Evolutionary conservation across 2,888 invertebrate species (phyloP).

Genomic region (Luperina nickerlii): DNA sequence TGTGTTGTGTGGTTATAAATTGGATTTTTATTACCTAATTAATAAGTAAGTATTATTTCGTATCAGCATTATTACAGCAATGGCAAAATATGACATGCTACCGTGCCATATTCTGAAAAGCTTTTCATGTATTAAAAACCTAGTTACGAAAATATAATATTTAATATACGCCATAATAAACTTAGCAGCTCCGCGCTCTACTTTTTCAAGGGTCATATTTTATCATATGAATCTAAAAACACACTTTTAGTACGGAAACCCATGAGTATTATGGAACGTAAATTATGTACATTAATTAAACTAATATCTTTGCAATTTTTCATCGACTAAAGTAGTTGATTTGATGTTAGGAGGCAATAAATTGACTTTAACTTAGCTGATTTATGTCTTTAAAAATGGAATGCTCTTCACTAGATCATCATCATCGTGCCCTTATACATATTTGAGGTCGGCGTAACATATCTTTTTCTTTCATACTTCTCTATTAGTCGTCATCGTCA

Average conservation of each 20-base stretch:
- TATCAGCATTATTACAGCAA: not conserved
- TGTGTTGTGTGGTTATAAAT: constrained; percentile 59
- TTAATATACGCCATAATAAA: constrained; percentile 20
- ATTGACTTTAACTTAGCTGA: not conserved
- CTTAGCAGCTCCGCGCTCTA: constrained; percentile 41
- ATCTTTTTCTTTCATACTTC: not conserved
- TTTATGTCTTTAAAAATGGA: not conserved
- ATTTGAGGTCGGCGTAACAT: not conserved
- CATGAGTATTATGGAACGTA: constrained; percentile 30
- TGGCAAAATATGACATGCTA: not conserved
- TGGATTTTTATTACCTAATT: constrained; percentile 60
- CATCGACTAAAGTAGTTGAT: not conserved
- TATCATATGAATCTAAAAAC: constrained; percentile 51
- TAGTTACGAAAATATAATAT: constrained; percentile 27
- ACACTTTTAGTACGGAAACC: constrained; percentile 44
- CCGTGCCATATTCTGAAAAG: not conserved
- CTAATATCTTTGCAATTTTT: constrained; percentile 33
- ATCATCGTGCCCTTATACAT: not conserved
- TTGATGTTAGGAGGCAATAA: not conserved
- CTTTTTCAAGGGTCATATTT: constrained; percentile 54
- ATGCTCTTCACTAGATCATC: not conserved
- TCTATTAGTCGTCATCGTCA: not conserved
- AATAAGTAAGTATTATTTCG: constrained; percentile 55
- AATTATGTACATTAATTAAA: constrained; percentile 31
- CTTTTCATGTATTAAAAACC: constrained; percentile 33